phyloP scores from a whole-genome alignment of 2,797 vertebrate species.

The Premnoplex brunnescens region DNA sequence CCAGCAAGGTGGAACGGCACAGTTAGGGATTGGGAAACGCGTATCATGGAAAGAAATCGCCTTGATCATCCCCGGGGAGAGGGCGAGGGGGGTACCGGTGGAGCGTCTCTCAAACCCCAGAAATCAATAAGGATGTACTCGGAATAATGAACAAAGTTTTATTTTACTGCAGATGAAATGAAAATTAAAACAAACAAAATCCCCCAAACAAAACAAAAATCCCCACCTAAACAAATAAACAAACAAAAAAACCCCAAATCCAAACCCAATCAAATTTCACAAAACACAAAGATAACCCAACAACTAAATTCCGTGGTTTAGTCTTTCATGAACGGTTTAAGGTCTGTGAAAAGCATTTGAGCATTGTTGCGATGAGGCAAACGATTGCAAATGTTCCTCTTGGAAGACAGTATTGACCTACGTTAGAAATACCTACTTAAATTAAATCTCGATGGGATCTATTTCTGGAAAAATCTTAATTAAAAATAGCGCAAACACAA shows the following conservation, averaged over 20 bases:
- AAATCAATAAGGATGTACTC: neutral
- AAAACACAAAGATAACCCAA: neutral
- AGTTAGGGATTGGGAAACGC: neutral
- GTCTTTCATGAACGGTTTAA: neutral
- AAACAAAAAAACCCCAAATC: neutral
- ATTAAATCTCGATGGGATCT: constrained; percentile 11
- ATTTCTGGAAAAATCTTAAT: constrained; percentile 47
- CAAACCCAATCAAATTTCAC: neutral
- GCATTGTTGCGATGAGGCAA: neutral
- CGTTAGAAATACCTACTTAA: neutral
- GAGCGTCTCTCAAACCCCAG: neutral
- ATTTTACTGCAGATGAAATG: neutral
- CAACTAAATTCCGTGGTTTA: neutral
- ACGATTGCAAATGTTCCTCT: neutral
- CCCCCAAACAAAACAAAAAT: neutral
- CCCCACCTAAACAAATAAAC: neutral
- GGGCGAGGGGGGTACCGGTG: too few relatives aligned
- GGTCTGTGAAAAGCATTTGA: neutral
- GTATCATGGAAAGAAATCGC: neutral
- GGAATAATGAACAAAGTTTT: neutral
- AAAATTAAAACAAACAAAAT: neutral
- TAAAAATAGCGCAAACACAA: constrained; percentile 8
- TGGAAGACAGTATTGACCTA: neutral
- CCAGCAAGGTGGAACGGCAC: neutral
- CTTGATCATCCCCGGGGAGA: neutral